Percentiles rank a stretch among this genome's conserved stretches.
phyloP scores from a whole-genome alignment of 2,797 vertebrate genomes.

The Lepidocolaptes lacrymiger region DNA sequence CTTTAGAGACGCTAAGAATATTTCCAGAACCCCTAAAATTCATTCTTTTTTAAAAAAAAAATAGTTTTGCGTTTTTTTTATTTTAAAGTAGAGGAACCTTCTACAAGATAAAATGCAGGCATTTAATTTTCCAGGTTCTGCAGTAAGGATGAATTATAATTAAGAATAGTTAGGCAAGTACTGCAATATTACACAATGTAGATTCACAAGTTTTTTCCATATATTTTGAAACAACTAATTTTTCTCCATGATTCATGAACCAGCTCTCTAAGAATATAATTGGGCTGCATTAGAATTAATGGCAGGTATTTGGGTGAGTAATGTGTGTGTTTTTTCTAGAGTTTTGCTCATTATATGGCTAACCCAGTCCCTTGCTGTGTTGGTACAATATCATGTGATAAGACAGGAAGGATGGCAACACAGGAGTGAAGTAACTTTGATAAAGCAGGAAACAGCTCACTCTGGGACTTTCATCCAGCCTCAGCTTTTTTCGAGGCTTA shows the following conservation, averaged over 20 bases:
- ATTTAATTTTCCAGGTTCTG: neutral
- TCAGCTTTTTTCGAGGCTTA: neutral
- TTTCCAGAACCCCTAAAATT: neutral
- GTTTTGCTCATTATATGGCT: neutral
- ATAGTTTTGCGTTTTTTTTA: neutral
- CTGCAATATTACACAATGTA: neutral
- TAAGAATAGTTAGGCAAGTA: neutral
- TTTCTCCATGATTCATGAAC: slow-evolving; percentile 45
- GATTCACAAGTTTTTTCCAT: neutral
- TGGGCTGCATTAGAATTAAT: slow-evolving; percentile 53
- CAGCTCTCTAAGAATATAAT: slow-evolving; percentile 30
- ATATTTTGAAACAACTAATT: slow-evolving; percentile 43
- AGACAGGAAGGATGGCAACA: neutral
- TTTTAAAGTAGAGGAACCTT: neutral
- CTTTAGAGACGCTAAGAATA: neutral
- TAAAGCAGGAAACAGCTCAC: neutral
- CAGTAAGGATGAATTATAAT: slow-evolving; percentile 36
- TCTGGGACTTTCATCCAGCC: neutral
- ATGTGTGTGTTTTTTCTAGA: neutral
- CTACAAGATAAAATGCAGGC: neutral
- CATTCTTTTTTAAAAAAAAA: neutral
- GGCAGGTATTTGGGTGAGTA: neutral
- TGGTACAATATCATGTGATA: neutral
- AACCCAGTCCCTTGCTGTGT: neutral
- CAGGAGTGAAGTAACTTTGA: neutral